Evolutionary conservation across 2,888 invertebrate genomes (phyloP).

Genomic region (Eupithecia pulchellata): DNA sequence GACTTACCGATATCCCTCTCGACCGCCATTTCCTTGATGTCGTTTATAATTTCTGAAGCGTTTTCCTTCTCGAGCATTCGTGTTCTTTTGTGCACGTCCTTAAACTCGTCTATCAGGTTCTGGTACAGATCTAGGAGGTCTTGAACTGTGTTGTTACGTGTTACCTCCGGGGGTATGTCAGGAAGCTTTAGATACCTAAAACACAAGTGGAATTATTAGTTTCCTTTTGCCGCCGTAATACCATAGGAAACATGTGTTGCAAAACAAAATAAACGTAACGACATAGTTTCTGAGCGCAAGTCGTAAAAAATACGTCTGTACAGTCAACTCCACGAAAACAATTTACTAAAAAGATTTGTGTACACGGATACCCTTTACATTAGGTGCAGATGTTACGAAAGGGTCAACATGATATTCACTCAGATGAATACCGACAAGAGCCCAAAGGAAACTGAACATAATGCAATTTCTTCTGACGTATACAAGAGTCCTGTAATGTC

Average conservation of each 20-base stretch:
- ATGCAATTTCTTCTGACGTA: background rate
- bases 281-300: slow-evolving; percentile 19
- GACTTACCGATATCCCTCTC: slow-evolving; percentile 91
- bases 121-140: slow-evolving; percentile 90
- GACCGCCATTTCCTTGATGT: slow-evolving; percentile 94
- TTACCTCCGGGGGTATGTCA: slow-evolving; percentile 90
- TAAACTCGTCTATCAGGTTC: slow-evolving; percentile 91
- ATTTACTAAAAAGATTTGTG: background rate
- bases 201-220: slow-evolving; percentile 28
- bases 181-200: slow-evolving; percentile 83
- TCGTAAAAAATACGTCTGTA: slow-evolving; percentile 25
- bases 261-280: slow-evolving; percentile 31
- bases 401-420: background rate
- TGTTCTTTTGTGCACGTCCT: slow-evolving; percentile 90
- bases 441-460: background rate
- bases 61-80: slow-evolving; percentile 87
- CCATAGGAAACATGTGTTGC: slow-evolving; percentile 24
- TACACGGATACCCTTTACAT: background rate
- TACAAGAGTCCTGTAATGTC: background rate
- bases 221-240: slow-evolving; percentile 8
- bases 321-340: slow-evolving; percentile 8
- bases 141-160: slow-evolving; percentile 90
- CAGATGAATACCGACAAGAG: background rate
- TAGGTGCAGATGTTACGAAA: background rate
- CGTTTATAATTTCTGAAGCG: slow-evolving; percentile 92